Percentiles rank a stretch among this genome's conserved stretches.
Evolutionary conservation across 1,140 invertebrate genomes (phyloP).

Genomic region (Octopus sinensis): DNA sequence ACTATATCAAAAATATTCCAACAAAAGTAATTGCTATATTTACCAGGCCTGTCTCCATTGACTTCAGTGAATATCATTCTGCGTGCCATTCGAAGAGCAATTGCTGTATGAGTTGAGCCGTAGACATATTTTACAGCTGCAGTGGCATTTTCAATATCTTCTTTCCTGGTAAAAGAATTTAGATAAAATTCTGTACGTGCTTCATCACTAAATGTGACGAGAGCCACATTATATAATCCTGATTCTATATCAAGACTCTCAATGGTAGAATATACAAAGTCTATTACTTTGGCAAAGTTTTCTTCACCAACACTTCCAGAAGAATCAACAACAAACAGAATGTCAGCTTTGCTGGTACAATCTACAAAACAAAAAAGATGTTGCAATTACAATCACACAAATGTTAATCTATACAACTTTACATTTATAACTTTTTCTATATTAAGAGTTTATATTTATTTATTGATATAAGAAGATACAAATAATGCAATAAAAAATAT

Average conservation of each 20-base stretch:
- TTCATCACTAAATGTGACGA: constrained; percentile 46
- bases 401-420: too few relatives aligned
- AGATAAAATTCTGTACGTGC: constrained; percentile 45
- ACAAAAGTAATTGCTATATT: neutral
- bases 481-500: too few relatives aligned
- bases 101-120: constrained; percentile 47
- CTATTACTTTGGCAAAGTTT: constrained; percentile 43
- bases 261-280: constrained; percentile 42
- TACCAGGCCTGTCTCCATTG: constrained; percentile 44
- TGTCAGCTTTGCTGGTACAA: constrained; percentile 44
- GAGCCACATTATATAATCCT: constrained; percentile 41
- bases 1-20: too few relatives aligned
- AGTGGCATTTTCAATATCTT: constrained; percentile 38
- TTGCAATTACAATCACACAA: neutral
- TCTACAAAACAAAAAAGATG: constrained; percentile 23
- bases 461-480: too few relatives aligned
- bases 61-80: constrained; percentile 32
- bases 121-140: constrained; percentile 35
- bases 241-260: constrained; percentile 40
- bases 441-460: too few relatives aligned
- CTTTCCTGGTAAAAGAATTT: constrained; percentile 33
- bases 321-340: constrained; percentile 49
- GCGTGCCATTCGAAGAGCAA: constrained; percentile 33
- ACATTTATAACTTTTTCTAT: too few relatives aligned
- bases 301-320: constrained; percentile 47